Evolutionary conservation across 2,797 vertebrate species (phyloP), one percentile per base, ranked within the genome.

Genomic region (Hyperoplus lanceolatus): DNA sequence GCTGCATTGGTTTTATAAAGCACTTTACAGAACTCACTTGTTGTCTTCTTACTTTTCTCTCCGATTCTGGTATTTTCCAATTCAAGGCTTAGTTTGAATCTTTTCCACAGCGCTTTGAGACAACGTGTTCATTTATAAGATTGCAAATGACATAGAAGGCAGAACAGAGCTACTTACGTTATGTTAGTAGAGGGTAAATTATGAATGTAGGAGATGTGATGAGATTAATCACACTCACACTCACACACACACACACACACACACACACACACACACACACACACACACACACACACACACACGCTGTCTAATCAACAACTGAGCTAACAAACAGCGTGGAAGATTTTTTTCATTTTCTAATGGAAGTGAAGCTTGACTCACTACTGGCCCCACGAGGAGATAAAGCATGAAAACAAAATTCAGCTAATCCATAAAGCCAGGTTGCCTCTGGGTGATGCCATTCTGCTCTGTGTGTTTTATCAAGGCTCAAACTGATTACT

Each of bases 401-500:
- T 41, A 70, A 79, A 55, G 21, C 12, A 10, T 4, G 42, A 50
- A 64, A 43, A 45, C 80, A 53, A 38, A 2, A 29, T 64, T 39
- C 42, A 57, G 41, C 49, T 87, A 81, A 86, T 78, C 65, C 41
- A 82, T 57, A 55, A 75, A 83, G 60, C 54, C 59, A 64, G 66
- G 42, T 18, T 76, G 69, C 61, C 70, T 77, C 67, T 62, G 53
- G 58, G 16, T 69, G 60, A 85, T 53, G 29, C 41, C n/a, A 75
- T 71, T 77, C 43, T 29, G 46, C 68, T 75, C 77, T 38, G 29
- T 81, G 53, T 78, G 54, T 50, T 73, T 80, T 58, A 75, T 74
- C 60, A 39, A 4, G 55, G 62, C 46, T 79, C 13, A 39, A 41
- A 18, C 48, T 73, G 38, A 61, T 58, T 57, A 38, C 4, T 16